These are phyloP conservation scores for Polymixis lichenea DNA, from an alignment of 2,888 invertebrate species.

Conservation along the genomic window DNA sequence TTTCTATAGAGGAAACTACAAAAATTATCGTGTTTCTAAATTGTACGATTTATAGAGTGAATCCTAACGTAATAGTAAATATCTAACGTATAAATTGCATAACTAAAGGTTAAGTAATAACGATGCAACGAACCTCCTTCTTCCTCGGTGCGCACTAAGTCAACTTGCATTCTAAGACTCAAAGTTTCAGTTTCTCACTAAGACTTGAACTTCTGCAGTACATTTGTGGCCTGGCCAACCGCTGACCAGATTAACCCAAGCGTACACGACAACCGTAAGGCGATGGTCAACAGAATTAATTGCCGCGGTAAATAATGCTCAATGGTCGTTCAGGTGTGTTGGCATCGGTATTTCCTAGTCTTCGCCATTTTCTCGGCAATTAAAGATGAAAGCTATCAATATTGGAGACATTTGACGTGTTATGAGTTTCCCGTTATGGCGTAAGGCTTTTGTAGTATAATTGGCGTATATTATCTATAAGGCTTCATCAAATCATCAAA, in stretches of 20 bases:
- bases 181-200: background rate
- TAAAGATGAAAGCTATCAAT: slow-evolving; percentile 48
- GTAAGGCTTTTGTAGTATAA: slow-evolving; percentile 6
- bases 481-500: too few species aligned
- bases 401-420: slow-evolving; percentile 30
- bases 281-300: slow-evolving; percentile 57
- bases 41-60: too few species aligned
- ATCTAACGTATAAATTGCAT: too few species aligned
- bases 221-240: background rate
- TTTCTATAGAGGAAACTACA: too few species aligned
- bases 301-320: slow-evolving; percentile 59
- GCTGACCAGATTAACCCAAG: slow-evolving; percentile 21
- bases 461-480: too few species aligned
- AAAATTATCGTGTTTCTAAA: too few species aligned
- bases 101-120: too few species aligned
- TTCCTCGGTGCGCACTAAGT: too few species aligned
- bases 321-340: slow-evolving; percentile 49
- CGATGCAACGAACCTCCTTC: too few species aligned
- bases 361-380: slow-evolving; percentile 53
- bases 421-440: slow-evolving; percentile 33
- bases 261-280: slow-evolving; percentile 49
- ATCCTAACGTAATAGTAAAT: too few species aligned
- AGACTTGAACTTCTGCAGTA: slow-evolving; percentile 36
- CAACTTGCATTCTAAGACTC: too few species aligned
- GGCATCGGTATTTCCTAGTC: slow-evolving; percentile 47